Conservation (phyloP, 2,113 vertebrate species). For the Cyanoderma ruficeps region DNA sequence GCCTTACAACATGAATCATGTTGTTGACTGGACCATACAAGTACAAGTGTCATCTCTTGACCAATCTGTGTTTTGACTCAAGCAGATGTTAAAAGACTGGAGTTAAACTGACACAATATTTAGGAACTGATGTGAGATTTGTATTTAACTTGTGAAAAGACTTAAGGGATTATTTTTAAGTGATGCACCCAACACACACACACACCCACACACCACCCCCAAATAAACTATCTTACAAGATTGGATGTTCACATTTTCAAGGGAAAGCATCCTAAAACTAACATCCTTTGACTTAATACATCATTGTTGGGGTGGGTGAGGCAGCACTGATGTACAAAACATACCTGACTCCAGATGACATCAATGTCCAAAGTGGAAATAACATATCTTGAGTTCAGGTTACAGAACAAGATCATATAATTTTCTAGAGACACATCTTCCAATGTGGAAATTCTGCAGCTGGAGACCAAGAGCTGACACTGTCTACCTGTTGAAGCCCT, state of each 20-base stretch:
- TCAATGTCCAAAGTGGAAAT: neutral
- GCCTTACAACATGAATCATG: neutral
- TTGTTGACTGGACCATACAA: neutral
- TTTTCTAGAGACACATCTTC: neutral
- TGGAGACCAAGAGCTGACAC: neutral
- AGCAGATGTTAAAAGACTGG: neutral
- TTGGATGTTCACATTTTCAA: neutral
- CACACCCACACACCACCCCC: accelerated
- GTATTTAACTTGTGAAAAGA: neutral
- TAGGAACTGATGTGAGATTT: neutral
- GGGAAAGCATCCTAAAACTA: neutral
- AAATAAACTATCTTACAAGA: neutral
- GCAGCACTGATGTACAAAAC: neutral
- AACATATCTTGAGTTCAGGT: neutral
- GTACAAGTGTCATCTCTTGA: neutral
- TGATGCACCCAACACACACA: neutral
- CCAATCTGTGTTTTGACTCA: neutral
- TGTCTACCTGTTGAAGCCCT: neutral
- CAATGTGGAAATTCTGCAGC: neutral
- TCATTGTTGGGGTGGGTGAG: neutral
- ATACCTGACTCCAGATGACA: neutral
- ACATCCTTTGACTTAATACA: neutral
- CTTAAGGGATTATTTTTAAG: neutral
- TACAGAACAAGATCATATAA: neutral
- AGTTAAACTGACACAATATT: neutral